A percentile compares a stretch with the other conserved stretches of the same genome.
Evolutionary conservation across 2,113 vertebrate genomes (phyloP).

Genomic region (Passerina amoena): DNA sequence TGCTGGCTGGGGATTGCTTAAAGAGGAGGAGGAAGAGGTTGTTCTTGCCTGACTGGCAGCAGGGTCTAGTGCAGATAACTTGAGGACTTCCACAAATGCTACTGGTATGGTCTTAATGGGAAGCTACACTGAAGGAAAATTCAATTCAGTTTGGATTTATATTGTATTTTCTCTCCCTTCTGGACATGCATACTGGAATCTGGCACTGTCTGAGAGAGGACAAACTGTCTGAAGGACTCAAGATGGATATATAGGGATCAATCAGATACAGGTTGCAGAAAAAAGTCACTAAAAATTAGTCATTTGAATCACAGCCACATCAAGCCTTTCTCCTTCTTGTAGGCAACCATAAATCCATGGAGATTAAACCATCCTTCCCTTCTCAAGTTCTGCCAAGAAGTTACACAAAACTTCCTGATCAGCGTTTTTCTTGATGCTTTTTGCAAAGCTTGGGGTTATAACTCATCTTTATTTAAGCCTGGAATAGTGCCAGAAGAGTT

Average conservation of each 20-base stretch:
- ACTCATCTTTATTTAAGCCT: slow-evolving; percentile 29
- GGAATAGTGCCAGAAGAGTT: not conserved
- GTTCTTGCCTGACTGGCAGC: not conserved
- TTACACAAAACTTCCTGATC: slow-evolving; percentile 1
- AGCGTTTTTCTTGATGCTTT: slow-evolving; percentile 27
- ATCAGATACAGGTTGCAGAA: not conserved
- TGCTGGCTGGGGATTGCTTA: not conserved
- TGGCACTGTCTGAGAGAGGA: not conserved
- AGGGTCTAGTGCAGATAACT: not conserved
- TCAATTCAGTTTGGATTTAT: slow-evolving; percentile 46
- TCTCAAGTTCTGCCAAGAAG: slow-evolving; percentile 20
- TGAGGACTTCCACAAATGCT: not conserved
- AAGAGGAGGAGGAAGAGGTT: slow-evolving; percentile 9
- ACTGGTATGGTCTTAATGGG: not conserved
- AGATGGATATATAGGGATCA: not conserved
- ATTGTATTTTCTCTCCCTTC: slow-evolving; percentile 23
- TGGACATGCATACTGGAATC: not conserved
- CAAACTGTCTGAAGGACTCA: not conserved
- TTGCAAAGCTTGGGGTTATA: not conserved
- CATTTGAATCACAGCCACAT: slow-evolving; percentile 18
- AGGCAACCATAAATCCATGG: slow-evolving; percentile 23
- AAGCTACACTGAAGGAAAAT: slow-evolving; percentile 48
- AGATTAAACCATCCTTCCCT: not conserved
- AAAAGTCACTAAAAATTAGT: slow-evolving; percentile 1
- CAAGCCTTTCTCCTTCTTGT: not conserved